phyloP scores from a whole-genome alignment of 1,140 invertebrate genomes.

The Armadillidium nasatum region DNA sequence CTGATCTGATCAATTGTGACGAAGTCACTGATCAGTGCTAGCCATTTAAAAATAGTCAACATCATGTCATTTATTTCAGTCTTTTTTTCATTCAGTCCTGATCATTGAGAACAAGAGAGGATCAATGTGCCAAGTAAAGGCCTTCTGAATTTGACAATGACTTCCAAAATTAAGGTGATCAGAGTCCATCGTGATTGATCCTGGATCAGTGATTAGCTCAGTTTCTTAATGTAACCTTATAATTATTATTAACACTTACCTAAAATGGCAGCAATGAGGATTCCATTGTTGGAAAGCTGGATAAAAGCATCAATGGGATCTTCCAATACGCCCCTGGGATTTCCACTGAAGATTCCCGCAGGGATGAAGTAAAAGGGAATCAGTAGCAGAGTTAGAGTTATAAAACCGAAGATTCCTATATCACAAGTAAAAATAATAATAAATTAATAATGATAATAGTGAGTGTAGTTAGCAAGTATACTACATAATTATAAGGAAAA shows the following conservation, averaged over 20 bases:
- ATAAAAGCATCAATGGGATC: constrained; percentile 76
- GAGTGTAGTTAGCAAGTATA: too few relatives aligned
- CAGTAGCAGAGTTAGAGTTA: constrained; percentile 65
- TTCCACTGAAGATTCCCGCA: constrained; percentile 69
- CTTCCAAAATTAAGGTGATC: not conserved
- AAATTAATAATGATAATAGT: too few relatives aligned
- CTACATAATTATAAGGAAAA: too few relatives aligned
- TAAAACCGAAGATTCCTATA: constrained; percentile 69
- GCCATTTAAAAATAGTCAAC: not conserved
- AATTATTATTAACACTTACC: constrained; percentile 52
- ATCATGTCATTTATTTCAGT: not conserved
- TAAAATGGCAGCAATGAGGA: constrained; percentile 61
- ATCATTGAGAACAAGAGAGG: not conserved
- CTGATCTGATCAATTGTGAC: too few relatives aligned
- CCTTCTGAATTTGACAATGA: not conserved
- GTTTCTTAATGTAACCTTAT: not conserved
- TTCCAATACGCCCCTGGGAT: constrained; percentile 73
- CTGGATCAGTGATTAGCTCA: not conserved
- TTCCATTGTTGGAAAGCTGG: constrained; percentile 67
- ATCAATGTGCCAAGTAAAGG: too few relatives aligned
- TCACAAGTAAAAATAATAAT: not conserved
- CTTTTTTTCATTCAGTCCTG: not conserved
- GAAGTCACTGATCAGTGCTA: too few relatives aligned
- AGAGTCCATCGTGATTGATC: not conserved
- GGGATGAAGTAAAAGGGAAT: constrained; percentile 81